Evolutionary conservation across 2,797 vertebrate species (phyloP).

Genomic region (Streptopelia turtur): DNA sequence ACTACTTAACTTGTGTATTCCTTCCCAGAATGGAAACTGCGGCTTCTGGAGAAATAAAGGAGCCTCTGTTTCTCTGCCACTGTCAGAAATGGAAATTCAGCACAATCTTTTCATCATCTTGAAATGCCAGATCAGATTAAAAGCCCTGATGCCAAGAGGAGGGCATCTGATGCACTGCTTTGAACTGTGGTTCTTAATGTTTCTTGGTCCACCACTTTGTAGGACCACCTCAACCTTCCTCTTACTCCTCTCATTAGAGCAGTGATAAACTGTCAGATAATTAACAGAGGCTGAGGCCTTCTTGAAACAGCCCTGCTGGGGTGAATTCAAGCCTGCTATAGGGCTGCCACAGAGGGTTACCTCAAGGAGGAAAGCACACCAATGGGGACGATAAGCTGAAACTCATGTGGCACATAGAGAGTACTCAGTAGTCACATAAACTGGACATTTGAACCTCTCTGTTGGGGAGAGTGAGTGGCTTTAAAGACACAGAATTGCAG

Average conservation of each 20-base stretch:
- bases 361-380: not conserved
- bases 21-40: slow-evolving; percentile 42
- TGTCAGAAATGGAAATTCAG: slow-evolving; percentile 58
- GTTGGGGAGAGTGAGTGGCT: not conserved
- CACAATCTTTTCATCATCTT: slow-evolving; percentile 28
- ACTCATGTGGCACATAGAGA: fast-evolving
- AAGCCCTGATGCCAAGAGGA: not conserved
- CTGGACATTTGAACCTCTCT: not conserved
- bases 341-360: not conserved
- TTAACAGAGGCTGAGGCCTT: not conserved
- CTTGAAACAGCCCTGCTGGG: not conserved
- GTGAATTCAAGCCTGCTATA: not conserved
- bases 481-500: not conserved
- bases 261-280: not conserved
- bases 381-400: fast-evolving
- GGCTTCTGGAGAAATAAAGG: slow-evolving; percentile 48
- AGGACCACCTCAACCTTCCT: not conserved
- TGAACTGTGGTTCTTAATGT: not conserved
- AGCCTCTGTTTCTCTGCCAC: slow-evolving; percentile 59
- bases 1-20: slow-evolving; percentile 37
- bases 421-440: not conserved
- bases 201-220: not conserved
- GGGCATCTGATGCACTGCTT: not conserved
- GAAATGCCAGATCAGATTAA: slow-evolving; percentile 49
- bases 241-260: not conserved